phyloP scores from a whole-genome alignment of 1,140 invertebrate species.

The Drosophila paulistorum region DNA sequence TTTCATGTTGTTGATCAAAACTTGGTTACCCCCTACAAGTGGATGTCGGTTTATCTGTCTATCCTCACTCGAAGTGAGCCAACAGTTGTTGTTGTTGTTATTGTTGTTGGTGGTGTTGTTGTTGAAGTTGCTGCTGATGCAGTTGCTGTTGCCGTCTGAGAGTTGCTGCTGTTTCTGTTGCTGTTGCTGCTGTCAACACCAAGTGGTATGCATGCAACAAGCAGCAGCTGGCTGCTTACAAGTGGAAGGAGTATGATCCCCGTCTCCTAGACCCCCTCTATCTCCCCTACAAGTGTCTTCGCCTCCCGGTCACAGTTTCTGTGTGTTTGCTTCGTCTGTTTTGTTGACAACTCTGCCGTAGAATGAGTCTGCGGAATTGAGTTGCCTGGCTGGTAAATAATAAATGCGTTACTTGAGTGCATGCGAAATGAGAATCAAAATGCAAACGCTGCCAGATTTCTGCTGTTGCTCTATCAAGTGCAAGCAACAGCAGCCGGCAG shows the following conservation, averaged over 20 bases:
- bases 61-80: conserved; percentile 71
- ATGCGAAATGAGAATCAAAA: conserved; percentile 78
- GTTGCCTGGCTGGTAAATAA: conserved; percentile 69
- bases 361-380: conserved; percentile 73
- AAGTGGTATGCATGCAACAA: conserved; percentile 77
- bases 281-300: conserved; percentile 59
- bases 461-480: conserved; percentile 44
- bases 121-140: no score
- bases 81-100: conserved; percentile 22
- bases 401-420: conserved; percentile 78
- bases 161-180: conserved; percentile 41
- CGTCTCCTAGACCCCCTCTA: background rate
- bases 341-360: conserved; percentile 66
- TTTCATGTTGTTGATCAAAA: conserved; percentile 14
- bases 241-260: conserved; percentile 1
- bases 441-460: conserved; percentile 76
- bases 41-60: conserved; percentile 33
- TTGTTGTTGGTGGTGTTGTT: no score
- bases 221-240: conserved; percentile 18
- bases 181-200: conserved; percentile 66
- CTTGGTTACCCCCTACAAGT: conserved; percentile 11
- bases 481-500: conserved; percentile 5
- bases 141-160: conserved; percentile 62
- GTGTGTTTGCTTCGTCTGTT: conserved; percentile 30
- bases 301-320: conserved; percentile 3